Evolutionary conservation across 2,113 vertebrate species (phyloP).

Genomic region (Dryoscopus gambensis): DNA sequence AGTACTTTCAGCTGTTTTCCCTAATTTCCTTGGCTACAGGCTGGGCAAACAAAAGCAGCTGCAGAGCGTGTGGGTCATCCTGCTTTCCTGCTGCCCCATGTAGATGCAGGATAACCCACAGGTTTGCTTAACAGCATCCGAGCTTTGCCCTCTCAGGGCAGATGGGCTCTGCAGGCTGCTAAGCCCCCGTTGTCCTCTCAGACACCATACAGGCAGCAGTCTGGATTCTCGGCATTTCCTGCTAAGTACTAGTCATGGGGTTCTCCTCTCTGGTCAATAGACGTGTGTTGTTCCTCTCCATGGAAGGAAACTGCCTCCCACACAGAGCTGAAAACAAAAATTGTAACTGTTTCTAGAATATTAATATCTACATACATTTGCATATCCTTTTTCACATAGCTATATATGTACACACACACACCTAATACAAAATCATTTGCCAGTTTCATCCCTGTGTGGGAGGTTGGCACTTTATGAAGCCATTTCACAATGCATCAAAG

Average conservation of each 20-base stretch:
- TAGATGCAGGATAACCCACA: neutral
- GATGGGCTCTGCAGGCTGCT: neutral
- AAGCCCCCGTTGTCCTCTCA: neutral
- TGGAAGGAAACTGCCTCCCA: conserved; percentile 32
- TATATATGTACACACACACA: neutral
- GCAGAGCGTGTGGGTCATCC: neutral
- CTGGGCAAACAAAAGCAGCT: neutral
- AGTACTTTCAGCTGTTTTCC: neutral
- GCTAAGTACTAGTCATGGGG: accelerated
- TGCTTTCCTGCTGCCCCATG: neutral
- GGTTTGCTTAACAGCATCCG: neutral
- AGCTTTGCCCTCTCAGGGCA: neutral
- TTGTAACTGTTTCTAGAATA: neutral
- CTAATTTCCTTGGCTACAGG: neutral
- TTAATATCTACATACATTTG: conserved; percentile 2
- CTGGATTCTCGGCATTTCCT: neutral
- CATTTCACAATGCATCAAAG: neutral
- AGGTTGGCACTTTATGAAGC: neutral
- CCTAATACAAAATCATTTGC: neutral
- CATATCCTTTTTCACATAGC: neutral
- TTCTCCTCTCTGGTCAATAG: neutral
- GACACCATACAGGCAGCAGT: neutral
- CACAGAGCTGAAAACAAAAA: conserved; percentile 30
- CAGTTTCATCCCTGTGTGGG: neutral
- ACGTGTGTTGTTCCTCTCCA: neutral